Percentiles rank a stretch among this genome's conserved stretches.
Evolutionary conservation across 2,888 invertebrate species (phyloP).

Genomic region (Hirtodrosophila cameraria): DNA sequence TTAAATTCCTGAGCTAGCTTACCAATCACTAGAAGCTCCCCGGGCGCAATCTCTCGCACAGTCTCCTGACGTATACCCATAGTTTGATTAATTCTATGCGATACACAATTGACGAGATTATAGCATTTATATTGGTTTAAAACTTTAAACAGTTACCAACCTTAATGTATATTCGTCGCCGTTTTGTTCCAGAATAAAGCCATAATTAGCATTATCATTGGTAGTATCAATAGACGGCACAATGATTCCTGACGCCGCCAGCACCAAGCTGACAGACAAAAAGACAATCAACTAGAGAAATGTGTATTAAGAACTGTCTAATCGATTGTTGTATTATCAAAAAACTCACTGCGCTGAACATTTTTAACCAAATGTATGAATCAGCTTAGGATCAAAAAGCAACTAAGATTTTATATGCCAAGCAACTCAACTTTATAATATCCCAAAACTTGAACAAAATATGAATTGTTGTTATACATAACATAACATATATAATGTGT

Average conservation of each 20-base stretch:
- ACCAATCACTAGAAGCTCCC: conserved; percentile 40
- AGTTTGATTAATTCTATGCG: conserved; percentile 12
- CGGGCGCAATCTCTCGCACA: conserved; percentile 44
- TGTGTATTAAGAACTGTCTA: too few relatives aligned
- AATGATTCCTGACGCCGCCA: conserved; percentile 17
- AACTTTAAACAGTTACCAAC: conserved; percentile 19
- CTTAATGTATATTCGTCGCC: conserved; percentile 28
- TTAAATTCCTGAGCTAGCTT: conserved; percentile 11
- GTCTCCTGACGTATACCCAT: conserved; percentile 24
- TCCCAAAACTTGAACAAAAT: too few relatives aligned
- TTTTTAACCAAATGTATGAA: too few relatives aligned
- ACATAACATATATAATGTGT: too few relatives aligned
- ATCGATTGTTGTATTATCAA: too few relatives aligned
- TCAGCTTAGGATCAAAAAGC: too few relatives aligned
- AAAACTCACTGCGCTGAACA: too few relatives aligned
- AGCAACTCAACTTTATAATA: too few relatives aligned
- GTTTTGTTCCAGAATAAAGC: conserved; percentile 26
- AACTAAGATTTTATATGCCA: too few relatives aligned
- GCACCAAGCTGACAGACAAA: conserved; percentile 13
- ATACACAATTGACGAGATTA: background rate
- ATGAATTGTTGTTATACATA: too few relatives aligned
- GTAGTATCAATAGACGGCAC: conserved; percentile 29
- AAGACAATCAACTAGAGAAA: conserved; percentile 36
- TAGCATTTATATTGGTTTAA: background rate
- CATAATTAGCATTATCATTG: background rate